phyloP scores from a whole-genome alignment of 2,113 vertebrate genomes.

The Otolemur garnettii region DNA sequence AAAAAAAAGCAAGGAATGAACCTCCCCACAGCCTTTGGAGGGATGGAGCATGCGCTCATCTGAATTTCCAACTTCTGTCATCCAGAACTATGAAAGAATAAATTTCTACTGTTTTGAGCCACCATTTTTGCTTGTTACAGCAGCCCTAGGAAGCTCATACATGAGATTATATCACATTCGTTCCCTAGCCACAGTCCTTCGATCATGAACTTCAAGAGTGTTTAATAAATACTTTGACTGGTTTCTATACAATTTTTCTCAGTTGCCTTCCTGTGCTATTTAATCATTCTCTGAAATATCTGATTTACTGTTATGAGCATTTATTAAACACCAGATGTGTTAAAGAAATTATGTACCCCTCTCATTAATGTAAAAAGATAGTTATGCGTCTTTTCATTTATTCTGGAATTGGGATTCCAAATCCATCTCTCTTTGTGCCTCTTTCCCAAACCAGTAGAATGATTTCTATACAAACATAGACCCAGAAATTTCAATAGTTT shows the following conservation, averaged over 20 bases:
- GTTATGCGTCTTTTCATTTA: neutral
- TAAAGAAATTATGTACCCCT: neutral
- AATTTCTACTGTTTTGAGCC: neutral
- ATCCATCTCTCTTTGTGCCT: constrained; percentile 9
- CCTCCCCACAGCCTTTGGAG: neutral
- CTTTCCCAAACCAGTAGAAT: constrained; percentile 10
- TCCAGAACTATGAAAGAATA: neutral
- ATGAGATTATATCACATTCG: neutral
- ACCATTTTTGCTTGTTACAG: neutral
- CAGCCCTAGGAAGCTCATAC: neutral
- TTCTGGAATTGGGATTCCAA: constrained; percentile 19
- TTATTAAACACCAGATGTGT: constrained; percentile 24
- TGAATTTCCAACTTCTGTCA: neutral
- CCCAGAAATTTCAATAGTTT: constrained; percentile 62
- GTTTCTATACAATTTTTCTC: neutral
- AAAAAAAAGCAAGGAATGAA: neutral
- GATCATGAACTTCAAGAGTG: neutral
- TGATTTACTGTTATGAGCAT: constrained; percentile 49
- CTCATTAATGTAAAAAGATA: neutral
- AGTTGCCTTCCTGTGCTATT: neutral
- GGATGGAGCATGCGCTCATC: accelerated
- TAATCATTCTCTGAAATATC: constrained; percentile 25
- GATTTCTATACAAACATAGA: constrained; percentile 60
- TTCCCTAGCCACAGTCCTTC: neutral
- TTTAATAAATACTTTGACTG: neutral